Conservation (phyloP, 2,888 invertebrate species). For the Laspeyria flexula region DNA sequence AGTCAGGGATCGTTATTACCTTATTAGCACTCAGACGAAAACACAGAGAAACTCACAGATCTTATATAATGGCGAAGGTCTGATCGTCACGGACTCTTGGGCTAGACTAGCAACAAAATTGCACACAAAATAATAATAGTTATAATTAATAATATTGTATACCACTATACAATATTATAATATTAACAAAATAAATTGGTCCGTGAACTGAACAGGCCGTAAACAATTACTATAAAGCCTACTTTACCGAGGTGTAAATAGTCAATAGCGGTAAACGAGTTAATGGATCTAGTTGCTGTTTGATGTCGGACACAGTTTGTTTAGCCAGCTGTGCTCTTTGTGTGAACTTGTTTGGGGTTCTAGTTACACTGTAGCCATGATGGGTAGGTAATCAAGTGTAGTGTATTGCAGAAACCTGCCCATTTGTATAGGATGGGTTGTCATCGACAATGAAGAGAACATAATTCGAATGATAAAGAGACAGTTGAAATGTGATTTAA, state of each 20-base stretch:
- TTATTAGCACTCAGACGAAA: too few species aligned
- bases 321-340: neutral
- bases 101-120: too few species aligned
- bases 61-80: too few species aligned
- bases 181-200: neutral
- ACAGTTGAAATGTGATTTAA: too few species aligned
- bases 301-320: neutral
- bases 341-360: neutral
- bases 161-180: neutral
- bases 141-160: too few species aligned
- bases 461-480: too few species aligned
- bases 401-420: neutral
- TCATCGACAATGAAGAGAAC: too few species aligned
- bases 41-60: too few species aligned
- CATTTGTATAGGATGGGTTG: too few species aligned
- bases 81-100: too few species aligned
- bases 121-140: too few species aligned
- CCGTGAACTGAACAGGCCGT: neutral
- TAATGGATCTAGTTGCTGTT: neutral
- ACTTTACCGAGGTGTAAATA: neutral
- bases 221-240: neutral
- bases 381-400: neutral
- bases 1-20: too few species aligned
- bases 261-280: neutral
- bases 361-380: neutral